Base-by-base conservation (phyloP, 2,888 invertebrate genomes). In the Trissoscelio sp. region DNA sequence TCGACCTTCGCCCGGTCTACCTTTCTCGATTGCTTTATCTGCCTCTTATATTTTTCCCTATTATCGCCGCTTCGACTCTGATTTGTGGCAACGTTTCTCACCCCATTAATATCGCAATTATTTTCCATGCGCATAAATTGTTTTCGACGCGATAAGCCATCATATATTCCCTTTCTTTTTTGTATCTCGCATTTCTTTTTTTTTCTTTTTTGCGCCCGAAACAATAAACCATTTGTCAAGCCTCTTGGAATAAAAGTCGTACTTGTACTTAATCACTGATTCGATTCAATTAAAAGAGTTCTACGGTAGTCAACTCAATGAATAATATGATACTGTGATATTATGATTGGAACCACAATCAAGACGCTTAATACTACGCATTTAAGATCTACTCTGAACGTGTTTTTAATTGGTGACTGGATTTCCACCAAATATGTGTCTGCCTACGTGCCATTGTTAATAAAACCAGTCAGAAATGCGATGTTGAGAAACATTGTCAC, bases 21-120 rank as follows among this genome's bases (percentile, higher is more conserved):
- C 64, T 78, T 60, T 48, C 12, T 70, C 70, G 69, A 55, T 78
- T 78, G 55, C 60, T 78, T 51, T 62, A 70, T 70, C 53, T 12
- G 14, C 12, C 58, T 70, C 57, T 37, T 60, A 42, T 22, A 57
- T 58, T 77, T 58, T 62, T 62, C 62, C 62, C 46, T 31, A 67
- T 69, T 66, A 67, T 75, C 66, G 60, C 5, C 28, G 28, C 20
- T 42, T 46, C 44, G 73, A 22, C 62, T 53, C 62, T 64, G 73
- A 73, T 62, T 73, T 55, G 44, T 22, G 60, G 39, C 51, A 18
- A 11, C 12, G 51, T 39, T 60, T 72, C 53, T 53, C 72, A 64
- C 62, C 44, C 62, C 34, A 66, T 74, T 66, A 66, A 66, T 57
- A 66, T 57, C 64, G 64, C 46, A 73, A 73, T 73, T 64, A 64